Percentiles rank a stretch among this genome's conserved stretches.
Conservation (phyloP, 2,888 invertebrate species). For the Calameuta idolon region DNA sequence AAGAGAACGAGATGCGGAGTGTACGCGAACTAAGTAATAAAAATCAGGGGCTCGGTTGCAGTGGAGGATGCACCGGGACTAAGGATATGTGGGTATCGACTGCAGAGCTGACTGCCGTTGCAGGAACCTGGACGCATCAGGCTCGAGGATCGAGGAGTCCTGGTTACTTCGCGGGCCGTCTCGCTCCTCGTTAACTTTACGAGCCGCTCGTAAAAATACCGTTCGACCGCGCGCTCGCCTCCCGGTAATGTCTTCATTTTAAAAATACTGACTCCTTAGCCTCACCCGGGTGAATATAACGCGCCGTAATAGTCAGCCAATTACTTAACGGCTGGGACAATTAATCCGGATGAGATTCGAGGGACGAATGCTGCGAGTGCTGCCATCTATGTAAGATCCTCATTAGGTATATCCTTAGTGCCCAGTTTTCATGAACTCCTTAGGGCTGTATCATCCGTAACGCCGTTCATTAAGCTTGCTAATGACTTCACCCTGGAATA, state of each 20-base stretch:
- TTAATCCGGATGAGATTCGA: slow-evolving; percentile 43
- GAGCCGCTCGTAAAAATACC: slow-evolving; percentile 67
- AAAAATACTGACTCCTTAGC: slow-evolving; percentile 54
- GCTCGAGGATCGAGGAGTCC: slow-evolving; percentile 16
- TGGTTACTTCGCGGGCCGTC: slow-evolving; percentile 27
- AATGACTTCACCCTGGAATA: neutral
- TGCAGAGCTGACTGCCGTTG: neutral
- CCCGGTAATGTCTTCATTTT: slow-evolving; percentile 64
- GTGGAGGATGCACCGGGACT: neutral
- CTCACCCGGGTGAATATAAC: slow-evolving; percentile 58
- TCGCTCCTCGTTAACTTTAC: slow-evolving; percentile 66
- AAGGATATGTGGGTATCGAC: neutral
- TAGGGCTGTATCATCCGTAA: neutral
- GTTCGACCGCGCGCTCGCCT: slow-evolving; percentile 44
- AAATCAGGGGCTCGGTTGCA: neutral
- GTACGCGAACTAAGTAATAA: neutral
- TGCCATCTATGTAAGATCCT: neutral
- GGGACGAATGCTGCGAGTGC: slow-evolving; percentile 2
- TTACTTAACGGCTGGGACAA: slow-evolving; percentile 63
- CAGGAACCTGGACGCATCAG: slow-evolving; percentile 1
- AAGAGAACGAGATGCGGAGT: neutral
- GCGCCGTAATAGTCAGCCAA: slow-evolving; percentile 64
- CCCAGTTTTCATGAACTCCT: neutral
- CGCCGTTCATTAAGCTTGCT: neutral
- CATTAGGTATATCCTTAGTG: neutral